Base-by-base conservation (phyloP, 2,888 invertebrate species). In the Allygus modestus region DNA sequence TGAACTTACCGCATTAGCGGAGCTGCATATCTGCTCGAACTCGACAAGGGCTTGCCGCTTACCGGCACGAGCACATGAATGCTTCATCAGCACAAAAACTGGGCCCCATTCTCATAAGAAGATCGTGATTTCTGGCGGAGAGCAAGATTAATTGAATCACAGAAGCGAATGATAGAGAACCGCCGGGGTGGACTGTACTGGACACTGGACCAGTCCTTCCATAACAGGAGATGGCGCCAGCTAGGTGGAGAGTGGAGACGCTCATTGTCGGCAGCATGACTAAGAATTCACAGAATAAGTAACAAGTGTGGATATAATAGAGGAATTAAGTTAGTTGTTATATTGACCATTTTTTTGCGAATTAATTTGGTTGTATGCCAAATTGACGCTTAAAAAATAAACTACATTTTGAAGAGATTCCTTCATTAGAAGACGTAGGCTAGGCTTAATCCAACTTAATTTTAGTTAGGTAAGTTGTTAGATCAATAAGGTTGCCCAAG, bases 131-230 rank as follows among this genome's bases (percentile, higher is more conserved):
- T 28, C 65, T 28, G 65, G 28, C 17, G 31, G 54, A 17, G 54
- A 54, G 65, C 28, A 31, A 28, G 65, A 65, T 65, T 65, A 65
- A 65, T 65, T 65, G 65, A 65, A 65, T 58, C 28, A 65, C 28
- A 28, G 65, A 65, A 65, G 23, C 23, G 54, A 46, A 15, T 7
- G 12, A 46, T 46, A 46, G 46, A 46, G 46, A 46, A 11, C 46
- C 37, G 37, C 37, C 51, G 9, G 37, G 51, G n/a, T n/a, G 51
- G 58, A 58, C 58, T 58, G 20, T 58, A 58, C 65, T 31, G 65
- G 65, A 58, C 23, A 2, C 31, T 31, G 65, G 65, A 65, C 65
- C 31, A 5, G 65, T 12, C 54, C 54, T 54, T 5, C 65, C 65
- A 65, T 65, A 65, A 17, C 28, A 4, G 65, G 65, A 26, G 28